Evolutionary conservation across 2,888 invertebrate genomes (phyloP), one percentile per base, ranked within the genome.

Genomic region (Phlogophora meticulosa): DNA sequence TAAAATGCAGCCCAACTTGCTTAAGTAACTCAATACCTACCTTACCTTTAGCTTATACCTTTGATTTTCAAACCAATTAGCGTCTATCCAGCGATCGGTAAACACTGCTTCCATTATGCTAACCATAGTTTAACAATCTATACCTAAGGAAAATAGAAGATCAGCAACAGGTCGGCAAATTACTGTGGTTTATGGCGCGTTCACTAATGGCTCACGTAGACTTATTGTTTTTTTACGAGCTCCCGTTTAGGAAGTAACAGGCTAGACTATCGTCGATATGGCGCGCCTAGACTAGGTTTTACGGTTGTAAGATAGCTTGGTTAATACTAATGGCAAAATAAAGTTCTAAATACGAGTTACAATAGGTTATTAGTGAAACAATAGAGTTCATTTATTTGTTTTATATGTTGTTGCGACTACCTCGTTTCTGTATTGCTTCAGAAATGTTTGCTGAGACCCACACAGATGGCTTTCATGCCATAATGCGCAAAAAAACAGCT

Each of bases 141-240:
- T 62, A n/a, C n/a, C n/a, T n/a, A 66, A 59, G 36, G 42, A 38
- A 66, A 40, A 60, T 36, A 32, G 56, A 52, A 58, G 53, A 55
- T 48, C 46, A 56, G 74, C 81, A 81, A 79, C 81, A 81, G 81
- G 79, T 81, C 55, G 43, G 63, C 46, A 72, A 77, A 77, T 81
- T 74, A 74, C 67, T 56, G 20, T 28, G 17, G 62, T 72, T 75
- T 70, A 76, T 76, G 36, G 65, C 67, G 28, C 48, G 55, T 52
- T 22, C 28, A 53, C 62, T 78, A 78, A 78, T 78, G 46, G 78
- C 51, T 49, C 66, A 55, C 66, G 57, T 70, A 62, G 64, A 64
- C 53, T 72, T 72, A 73, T 73, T 56, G 69, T 49, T 69, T 67
- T 63, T 78, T 78, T 80, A 80, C 55, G 80, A 71, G 55, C 45